These are phyloP conservation scores for Oryzias woworae DNA, from an alignment of 2,113 vertebrate species.

Conservation along the genomic window DNA sequence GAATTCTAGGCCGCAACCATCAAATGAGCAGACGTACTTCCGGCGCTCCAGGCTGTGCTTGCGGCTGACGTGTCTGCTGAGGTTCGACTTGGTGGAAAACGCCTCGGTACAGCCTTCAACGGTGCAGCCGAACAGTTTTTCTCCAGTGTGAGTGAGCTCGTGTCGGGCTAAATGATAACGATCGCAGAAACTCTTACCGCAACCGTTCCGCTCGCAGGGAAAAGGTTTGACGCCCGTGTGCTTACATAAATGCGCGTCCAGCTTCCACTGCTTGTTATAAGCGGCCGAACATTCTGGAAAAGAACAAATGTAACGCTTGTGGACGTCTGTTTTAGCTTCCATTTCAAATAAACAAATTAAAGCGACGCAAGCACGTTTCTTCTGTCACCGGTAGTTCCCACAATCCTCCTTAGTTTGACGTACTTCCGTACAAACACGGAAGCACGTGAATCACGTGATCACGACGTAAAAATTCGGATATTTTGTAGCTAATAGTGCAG, in stretches of 20 bases:
- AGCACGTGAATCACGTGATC: neutral
- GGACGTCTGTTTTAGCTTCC: slow-evolving; percentile 4
- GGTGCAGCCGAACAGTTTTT: slow-evolving; percentile 80
- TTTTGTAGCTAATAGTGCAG: neutral
- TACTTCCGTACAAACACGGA: neutral
- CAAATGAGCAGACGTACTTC: slow-evolving; percentile 70
- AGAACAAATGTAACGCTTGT: slow-evolving; percentile 64
- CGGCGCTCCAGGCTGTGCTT: slow-evolving; percentile 77
- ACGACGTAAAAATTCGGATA: neutral
- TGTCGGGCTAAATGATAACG: slow-evolving; percentile 85
- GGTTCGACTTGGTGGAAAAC: slow-evolving; percentile 86
- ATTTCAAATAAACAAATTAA: neutral
- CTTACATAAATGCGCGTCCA: slow-evolving; percentile 67
- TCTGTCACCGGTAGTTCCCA: slow-evolving; percentile 21
- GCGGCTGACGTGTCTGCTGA: slow-evolving; percentile 81
- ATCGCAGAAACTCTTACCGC: slow-evolving; percentile 84
- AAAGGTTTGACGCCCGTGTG: slow-evolving; percentile 79
- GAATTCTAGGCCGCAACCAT: slow-evolving; percentile 84
- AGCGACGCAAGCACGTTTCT: slow-evolving; percentile 8
- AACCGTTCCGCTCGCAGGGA: slow-evolving; percentile 77
- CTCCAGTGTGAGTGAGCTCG: slow-evolving; percentile 82
- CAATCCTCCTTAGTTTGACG: neutral
- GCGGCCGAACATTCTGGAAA: slow-evolving; percentile 45
- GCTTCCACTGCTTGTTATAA: slow-evolving; percentile 72
- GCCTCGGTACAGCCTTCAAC: slow-evolving; percentile 78